Base-by-base conservation (phyloP, 1,140 invertebrate species). In the Pectinophora gossypiella region DNA sequence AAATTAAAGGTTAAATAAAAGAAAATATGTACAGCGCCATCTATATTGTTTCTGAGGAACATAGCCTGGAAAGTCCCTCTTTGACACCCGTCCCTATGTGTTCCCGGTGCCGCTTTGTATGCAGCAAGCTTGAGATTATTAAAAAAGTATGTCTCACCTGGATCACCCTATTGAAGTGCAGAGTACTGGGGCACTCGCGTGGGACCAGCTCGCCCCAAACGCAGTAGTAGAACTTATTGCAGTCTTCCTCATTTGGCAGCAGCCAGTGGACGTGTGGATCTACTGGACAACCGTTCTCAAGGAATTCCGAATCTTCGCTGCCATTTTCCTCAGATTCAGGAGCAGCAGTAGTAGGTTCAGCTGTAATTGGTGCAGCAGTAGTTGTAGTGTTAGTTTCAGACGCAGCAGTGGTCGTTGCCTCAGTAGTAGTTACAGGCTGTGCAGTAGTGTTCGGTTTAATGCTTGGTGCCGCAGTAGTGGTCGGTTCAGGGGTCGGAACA, bases 211-310 rank as follows among this genome's bases (percentile, higher is more conserved):
- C 59, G 1, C 88, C 89, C 54, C 72, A 81, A 10, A 88, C 73
- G 56, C 92, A 93, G n/a, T 88, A 82, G 63, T 90, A 93, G 74
- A 90, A 93, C n/a, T 71, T 76, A 0, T 68, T 72, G 64, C 92
- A 93, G 54, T 91, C 78, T 1, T 63, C 54, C 7, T 88, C 83
- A 52, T 91, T 76, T 1, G 89, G 70, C 36, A 90, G 61, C 1
- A 90, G 70, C 59, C 85, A 84, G 27, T 77, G 74, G 19, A 76
- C 63, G 16, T 61, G 56, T 7, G 70, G 68, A 49, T 77, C 48
- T 0, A 72, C 62, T 12, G 82, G 82, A 48, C 79, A 85, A 4
- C 82, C 82, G 47, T 85, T 80, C 4, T 57, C 49, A 7, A 64
- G 53, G 45, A 74, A 71, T 12, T 66, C 70, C 0, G 61, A 35